Evolutionary conservation across 2,888 invertebrate species (phyloP).

Genomic region (Adela reaumurella): DNA sequence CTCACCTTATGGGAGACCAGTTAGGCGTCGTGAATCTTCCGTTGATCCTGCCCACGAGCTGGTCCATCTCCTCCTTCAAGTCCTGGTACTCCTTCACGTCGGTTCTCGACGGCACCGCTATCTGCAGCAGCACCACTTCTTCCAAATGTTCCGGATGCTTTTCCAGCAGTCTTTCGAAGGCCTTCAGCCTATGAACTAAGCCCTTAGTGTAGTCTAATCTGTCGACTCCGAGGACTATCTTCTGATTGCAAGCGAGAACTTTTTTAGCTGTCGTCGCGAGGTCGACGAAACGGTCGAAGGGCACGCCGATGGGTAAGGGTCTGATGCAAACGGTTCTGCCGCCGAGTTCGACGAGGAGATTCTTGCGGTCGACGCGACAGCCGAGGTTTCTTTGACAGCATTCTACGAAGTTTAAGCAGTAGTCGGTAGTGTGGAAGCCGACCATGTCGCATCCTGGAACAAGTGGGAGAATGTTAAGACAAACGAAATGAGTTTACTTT

Average conservation of each 20-base stretch:
- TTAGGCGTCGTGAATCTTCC: constrained; percentile 86
- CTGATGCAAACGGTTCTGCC: constrained; percentile 81
- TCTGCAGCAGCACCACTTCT: constrained; percentile 77
- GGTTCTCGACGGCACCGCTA: constrained; percentile 84
- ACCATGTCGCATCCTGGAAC: constrained; percentile 84
- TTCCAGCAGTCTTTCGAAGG: constrained; percentile 76
- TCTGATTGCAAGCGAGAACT: constrained; percentile 68
- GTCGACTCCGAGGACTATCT: constrained; percentile 84
- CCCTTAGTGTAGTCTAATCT: constrained; percentile 90
- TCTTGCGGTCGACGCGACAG: constrained; percentile 84
- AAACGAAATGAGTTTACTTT: background rate
- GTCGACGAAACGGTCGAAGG: constrained; percentile 80
- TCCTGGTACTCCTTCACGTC: constrained; percentile 90
- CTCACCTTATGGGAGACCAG: constrained; percentile 80
- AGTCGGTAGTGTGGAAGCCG: constrained; percentile 88
- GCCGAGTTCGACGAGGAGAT: constrained; percentile 81
- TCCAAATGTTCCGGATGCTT: constrained; percentile 84
- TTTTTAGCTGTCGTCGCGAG: constrained; percentile 69
- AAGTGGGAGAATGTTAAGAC: constrained; percentile 4
- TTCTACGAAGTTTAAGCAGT: constrained; percentile 87
- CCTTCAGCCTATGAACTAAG: constrained; percentile 73
- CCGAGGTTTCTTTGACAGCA: constrained; percentile 85
- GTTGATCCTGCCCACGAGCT: constrained; percentile 82
- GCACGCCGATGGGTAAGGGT: constrained; percentile 85
- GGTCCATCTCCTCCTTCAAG: constrained; percentile 87